Evolutionary conservation across 2,797 vertebrate genomes (phyloP), one percentile per base, ranked within the genome.

Genomic region (Knipowitschia caucasica): DNA sequence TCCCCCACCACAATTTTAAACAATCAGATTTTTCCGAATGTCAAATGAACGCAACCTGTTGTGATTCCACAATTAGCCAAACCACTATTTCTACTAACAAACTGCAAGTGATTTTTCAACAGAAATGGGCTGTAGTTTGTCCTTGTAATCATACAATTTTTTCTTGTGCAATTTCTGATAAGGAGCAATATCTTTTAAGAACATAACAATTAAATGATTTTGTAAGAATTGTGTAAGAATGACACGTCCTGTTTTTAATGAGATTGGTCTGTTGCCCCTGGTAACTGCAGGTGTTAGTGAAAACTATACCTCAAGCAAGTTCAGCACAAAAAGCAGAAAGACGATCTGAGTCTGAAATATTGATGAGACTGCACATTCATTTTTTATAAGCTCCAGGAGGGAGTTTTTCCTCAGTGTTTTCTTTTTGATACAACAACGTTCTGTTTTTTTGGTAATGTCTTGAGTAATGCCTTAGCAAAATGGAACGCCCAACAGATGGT

Each of bases 301-400:
- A 80, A 47, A 51, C 56, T 40, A 69, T 65, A 69, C 70, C 71
- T 64, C 38, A 8, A 35, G 31, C 8, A 17, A 62, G 39, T 0
- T 15, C 49, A 20, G 50, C 53, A 50, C 45, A 64, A 70, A 62
- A 70, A 65, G 61, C 62, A 51, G 81, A 77, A 81, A 86, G 62
- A 73, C 38, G 71, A 86, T 76, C 77, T 2, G 42, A 43, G 56
- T 67, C 50, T 88, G 70, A 85, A 89, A 88, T 86, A 86, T 88
- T 87, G 52, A 89, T 86, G 80, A 79, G 67, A 56, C 53, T 23
- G 24, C 14, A 53, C 21, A 21, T 75, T 78, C 64, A 62, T 78
- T 73, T 80, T 77, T 85, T 26, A 56, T 55, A 58, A 26, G 46
- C 47, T 53, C 33, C 51, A 14, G 12, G 23, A 63, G 47, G 52